Conservation (phyloP, 2,113 vertebrate genomes). For the Dinomys branickii region DNA sequence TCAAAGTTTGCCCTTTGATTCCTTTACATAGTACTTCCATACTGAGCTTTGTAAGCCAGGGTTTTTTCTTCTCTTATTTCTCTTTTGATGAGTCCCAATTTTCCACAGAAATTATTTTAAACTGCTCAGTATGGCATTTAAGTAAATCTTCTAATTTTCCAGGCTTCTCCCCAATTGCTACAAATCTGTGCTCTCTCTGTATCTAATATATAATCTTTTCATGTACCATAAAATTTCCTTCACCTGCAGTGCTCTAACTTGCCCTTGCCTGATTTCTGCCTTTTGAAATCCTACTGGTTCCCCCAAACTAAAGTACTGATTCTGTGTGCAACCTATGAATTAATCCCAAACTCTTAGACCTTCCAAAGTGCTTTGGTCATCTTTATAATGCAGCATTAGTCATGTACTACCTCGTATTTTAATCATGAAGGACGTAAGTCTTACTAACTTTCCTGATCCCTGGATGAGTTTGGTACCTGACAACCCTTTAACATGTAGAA, state of each 20-base stretch:
- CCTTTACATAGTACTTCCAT: not conserved
- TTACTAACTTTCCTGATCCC: constrained; percentile 15
- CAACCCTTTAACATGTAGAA: not conserved
- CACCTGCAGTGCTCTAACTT: not conserved
- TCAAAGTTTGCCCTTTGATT: constrained; percentile 22
- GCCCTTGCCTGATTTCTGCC: not conserved
- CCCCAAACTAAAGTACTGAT: constrained; percentile 6
- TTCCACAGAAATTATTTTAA: constrained; percentile 37
- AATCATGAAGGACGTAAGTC: constrained; percentile 14
- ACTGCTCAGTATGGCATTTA: not conserved
- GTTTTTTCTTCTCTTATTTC: not conserved
- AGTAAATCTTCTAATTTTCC: constrained; percentile 18
- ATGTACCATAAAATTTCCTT: not conserved
- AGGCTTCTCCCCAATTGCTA: not conserved
- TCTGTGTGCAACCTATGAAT: not conserved
- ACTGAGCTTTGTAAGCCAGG: constrained; percentile 1
- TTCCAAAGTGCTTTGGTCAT: constrained; percentile 14
- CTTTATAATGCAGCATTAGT: not conserved
- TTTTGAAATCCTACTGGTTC: not conserved
- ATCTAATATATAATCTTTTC: constrained; percentile 5
- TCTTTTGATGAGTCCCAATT: not conserved
- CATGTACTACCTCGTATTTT: not conserved
- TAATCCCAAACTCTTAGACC: not conserved
- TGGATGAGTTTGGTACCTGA: not conserved
- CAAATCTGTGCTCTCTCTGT: not conserved